Evolutionary conservation across 2,797 vertebrate genomes (phyloP), one percentile per base, ranked within the genome.

Genomic region (Liasis olivaceus): DNA sequence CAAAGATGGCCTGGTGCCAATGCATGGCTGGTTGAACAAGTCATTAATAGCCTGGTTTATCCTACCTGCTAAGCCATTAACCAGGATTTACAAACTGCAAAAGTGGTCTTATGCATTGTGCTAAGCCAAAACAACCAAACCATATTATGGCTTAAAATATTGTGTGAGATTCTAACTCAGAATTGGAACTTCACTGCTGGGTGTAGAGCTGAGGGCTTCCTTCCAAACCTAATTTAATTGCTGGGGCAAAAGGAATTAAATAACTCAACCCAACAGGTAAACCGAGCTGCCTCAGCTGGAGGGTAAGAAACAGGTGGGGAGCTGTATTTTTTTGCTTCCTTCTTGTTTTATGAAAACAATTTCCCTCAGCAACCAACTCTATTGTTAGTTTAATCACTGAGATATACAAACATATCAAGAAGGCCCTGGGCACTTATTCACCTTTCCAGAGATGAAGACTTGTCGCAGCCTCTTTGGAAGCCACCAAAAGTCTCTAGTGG

Each of bases 291-390:
- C 72, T 81, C 20, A 81, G 36, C 72, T 81, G 72, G 36, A 81
- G 72, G 47, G 3, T 36, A 81, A 42, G 36, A 81, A 81, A 6
- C 36, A 81, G 20, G 36, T 81, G 36, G 8, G 42, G 36, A 81
- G 4, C 20, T 81, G 42, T 5, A 0, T 81, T 81, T 81, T 47
- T 81, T 12, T 47, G 9, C 8, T 81, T 47, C 77, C 22, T 81
- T 42, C 42, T 81, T 81, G 77, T 81, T 81, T 47, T 81, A 24
- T 81, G 22, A 97, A 91, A 97, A 95, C 91, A 94, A 95, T 97
- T 96, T 96, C 96, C 95, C 96, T 96, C 93, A 92, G 97, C 96
- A 96, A 96, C 94, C 88, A 95, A 92, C 94, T 90, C 89, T 95
- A 92, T 92, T 90, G 93, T 97, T 93, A 89, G 88, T 95, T 96